phyloP scores from a whole-genome alignment of 2,113 vertebrate genomes.

The Notarius lentiginosus region DNA sequence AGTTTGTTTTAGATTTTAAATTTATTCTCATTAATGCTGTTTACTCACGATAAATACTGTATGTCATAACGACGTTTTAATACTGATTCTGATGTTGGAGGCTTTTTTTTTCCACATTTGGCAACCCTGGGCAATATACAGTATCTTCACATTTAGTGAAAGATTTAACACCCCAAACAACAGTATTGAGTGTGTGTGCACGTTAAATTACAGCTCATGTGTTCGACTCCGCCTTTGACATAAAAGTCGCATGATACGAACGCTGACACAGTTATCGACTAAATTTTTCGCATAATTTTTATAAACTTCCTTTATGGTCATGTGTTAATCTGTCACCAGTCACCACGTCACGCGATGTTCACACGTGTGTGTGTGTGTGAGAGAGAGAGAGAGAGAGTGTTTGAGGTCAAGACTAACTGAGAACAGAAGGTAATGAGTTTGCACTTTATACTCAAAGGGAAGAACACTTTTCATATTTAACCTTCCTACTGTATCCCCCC shows the following conservation, averaged over 20 bases:
- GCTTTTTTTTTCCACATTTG: neutral
- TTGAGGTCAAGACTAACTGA: constrained; percentile 9
- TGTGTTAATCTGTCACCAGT: too few relatives aligned
- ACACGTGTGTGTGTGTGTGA: neutral
- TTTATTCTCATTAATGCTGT: too few relatives aligned
- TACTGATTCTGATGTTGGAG: neutral
- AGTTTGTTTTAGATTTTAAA: too few relatives aligned
- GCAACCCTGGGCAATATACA: neutral
- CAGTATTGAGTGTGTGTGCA: neutral
- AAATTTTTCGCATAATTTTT: neutral
- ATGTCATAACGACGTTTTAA: neutral
- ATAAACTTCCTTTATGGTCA: too few relatives aligned
- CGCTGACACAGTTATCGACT: neutral
- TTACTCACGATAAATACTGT: too few relatives aligned
- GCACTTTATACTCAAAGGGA: constrained; percentile 9
- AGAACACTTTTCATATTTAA: constrained; percentile 46
- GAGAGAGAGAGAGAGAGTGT: neutral
- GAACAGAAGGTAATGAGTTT: constrained; percentile 13
- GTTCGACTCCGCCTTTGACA: too few relatives aligned
- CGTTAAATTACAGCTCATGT: neutral
- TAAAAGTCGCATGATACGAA: too few relatives aligned
- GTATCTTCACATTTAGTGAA: too few relatives aligned
- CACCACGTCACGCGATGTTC: neutral
- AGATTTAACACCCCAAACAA: neutral
- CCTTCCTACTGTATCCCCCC: constrained; percentile 57